These are phyloP conservation scores for Melipona bicolor DNA, from an alignment of 2,888 invertebrate genomes.

Conservation along the genomic window DNA sequence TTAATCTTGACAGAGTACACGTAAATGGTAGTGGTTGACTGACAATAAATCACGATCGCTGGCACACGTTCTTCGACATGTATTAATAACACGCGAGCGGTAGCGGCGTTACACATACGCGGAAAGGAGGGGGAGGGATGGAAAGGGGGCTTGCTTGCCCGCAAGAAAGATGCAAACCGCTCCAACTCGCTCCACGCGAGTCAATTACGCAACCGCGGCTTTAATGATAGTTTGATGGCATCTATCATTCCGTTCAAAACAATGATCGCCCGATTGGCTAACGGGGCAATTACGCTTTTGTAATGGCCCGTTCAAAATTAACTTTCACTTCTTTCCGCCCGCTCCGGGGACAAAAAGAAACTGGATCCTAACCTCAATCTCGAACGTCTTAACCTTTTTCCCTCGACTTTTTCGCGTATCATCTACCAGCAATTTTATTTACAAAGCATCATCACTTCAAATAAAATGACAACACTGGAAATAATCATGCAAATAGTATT, in stretches of 20 bases:
- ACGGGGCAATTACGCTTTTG: constrained; percentile 68
- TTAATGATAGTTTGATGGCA: constrained; percentile 53
- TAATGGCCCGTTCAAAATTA: constrained; percentile 50
- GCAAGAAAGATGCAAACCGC: constrained; percentile 42
- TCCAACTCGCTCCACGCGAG: neutral
- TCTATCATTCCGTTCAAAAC: constrained; percentile 60
- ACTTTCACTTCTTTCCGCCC: constrained; percentile 56
- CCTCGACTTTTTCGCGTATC: neutral
- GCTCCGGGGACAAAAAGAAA: constrained; percentile 10
- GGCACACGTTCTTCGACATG: constrained; percentile 44
- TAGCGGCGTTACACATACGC: constrained; percentile 2
- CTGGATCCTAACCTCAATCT: constrained; percentile 33
- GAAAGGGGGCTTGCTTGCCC: neutral
- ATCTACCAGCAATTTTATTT: no score
- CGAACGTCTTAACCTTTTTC: neutral
- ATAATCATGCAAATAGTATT: no score
- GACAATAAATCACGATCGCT: constrained; percentile 46
- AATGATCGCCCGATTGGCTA: constrained; percentile 67
- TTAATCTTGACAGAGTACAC: constrained; percentile 34
- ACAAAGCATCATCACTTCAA: no score
- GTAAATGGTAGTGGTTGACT: constrained; percentile 41
- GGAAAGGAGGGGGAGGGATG: neutral
- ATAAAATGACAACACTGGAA: no score
- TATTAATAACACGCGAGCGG: constrained; percentile 37
- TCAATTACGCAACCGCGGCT: constrained; percentile 43